Evolutionary conservation across 2,888 invertebrate genomes (phyloP).

Genomic region (Drosophila engyochracea): DNA sequence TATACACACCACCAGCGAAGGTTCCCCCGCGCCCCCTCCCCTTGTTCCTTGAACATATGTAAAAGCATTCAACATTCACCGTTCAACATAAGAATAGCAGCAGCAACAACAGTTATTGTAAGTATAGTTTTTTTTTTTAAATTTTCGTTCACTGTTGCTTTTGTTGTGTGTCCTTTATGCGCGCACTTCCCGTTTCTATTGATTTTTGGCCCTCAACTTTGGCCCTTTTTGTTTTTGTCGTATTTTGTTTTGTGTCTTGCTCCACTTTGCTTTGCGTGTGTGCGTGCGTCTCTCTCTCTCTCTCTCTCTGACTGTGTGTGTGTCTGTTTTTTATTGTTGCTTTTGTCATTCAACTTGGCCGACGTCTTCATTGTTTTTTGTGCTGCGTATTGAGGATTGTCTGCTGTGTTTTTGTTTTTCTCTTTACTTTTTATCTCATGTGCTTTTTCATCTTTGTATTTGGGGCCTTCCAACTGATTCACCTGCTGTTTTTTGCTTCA

Average conservation of each 20-base stretch:
- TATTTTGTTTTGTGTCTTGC: conserved; percentile 51
- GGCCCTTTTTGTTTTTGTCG: conserved; percentile 53
- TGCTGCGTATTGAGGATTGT: conserved; percentile 11
- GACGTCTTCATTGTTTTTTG: conserved; percentile 50
- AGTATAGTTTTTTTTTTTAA: conserved; percentile 55
- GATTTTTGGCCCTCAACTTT: conserved; percentile 64
- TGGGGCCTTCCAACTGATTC: conserved; percentile 49
- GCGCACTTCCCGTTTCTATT: conserved; percentile 49
- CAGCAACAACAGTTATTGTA: conserved; percentile 53
- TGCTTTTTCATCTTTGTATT: conserved; percentile 14
- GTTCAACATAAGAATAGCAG: conserved; percentile 47
- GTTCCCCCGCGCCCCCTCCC: conserved; percentile 6
- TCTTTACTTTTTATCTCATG: conserved; percentile 6
- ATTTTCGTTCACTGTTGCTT: conserved; percentile 44
- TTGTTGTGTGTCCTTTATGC: conserved; percentile 40
- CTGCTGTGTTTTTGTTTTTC: conserved; percentile 7
- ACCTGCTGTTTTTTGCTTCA: conserved; percentile 63
- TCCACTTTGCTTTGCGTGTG: conserved; percentile 49
- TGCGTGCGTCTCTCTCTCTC: conserved; percentile 4
- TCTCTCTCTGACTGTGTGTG: conserved; percentile 4
- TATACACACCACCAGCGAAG: conserved; percentile 46
- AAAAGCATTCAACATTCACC: conserved; percentile 48
- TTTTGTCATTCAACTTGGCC: conserved; percentile 67
- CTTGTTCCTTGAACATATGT: conserved; percentile 47
- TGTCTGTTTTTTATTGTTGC: conserved; percentile 33